Conservation (phyloP, 2,113 vertebrate species). For the Oryzias woworae region DNA sequence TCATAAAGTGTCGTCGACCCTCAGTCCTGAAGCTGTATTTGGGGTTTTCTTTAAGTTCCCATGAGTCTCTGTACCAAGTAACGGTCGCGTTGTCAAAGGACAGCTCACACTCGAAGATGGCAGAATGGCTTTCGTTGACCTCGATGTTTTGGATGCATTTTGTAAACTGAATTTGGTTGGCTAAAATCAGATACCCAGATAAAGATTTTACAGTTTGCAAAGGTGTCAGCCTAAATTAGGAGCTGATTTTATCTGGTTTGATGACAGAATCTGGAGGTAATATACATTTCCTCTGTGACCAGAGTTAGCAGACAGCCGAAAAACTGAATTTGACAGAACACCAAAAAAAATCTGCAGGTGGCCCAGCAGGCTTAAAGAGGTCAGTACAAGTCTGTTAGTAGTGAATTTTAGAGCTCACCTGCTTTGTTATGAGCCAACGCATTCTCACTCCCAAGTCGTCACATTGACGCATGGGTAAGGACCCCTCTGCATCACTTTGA, state of each 20-base stretch:
- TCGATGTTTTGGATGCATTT: conserved; percentile 89
- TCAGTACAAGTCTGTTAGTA: conserved; percentile 36
- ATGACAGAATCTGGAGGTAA: too few species aligned
- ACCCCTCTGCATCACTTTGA: too few species aligned
- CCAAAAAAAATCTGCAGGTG: not conserved
- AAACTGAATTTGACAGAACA: conserved; percentile 2
- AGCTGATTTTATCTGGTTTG: not conserved
- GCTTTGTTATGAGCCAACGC: not conserved
- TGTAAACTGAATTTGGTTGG: conserved; percentile 90
- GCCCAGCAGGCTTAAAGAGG: conserved; percentile 44
- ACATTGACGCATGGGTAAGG: too few species aligned
- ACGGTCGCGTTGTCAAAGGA: conserved; percentile 91
- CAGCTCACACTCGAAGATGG: conserved; percentile 92
- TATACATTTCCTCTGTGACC: not conserved
- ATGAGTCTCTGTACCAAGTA: conserved; percentile 90
- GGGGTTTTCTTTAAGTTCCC: conserved; percentile 85
- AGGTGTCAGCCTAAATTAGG: not conserved
- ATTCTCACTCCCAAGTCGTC: too few species aligned
- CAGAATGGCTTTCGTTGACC: conserved; percentile 87
- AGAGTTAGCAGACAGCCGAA: conserved; percentile 7
- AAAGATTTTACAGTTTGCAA: conserved; percentile 11
- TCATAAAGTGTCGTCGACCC: conserved; percentile 93
- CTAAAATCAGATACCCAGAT: conserved; percentile 71
- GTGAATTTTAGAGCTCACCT: conserved; percentile 1
- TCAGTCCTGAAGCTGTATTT: conserved; percentile 93